Evolutionary conservation across 2,113 vertebrate genomes (phyloP).

Genomic region (Hiodon alosoides): DNA sequence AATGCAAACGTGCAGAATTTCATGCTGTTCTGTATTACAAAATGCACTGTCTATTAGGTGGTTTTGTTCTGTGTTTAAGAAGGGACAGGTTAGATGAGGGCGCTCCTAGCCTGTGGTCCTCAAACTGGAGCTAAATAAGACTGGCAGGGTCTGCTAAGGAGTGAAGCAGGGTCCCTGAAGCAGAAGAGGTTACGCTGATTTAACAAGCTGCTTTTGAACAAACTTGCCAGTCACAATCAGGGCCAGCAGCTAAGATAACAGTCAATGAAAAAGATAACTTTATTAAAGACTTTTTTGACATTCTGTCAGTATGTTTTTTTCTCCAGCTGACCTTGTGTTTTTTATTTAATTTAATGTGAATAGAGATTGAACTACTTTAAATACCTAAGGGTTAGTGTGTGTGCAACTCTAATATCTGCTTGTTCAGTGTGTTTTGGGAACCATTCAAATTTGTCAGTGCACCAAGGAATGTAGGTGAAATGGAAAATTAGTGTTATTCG

Average conservation of each 20-base stretch:
- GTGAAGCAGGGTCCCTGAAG: not conserved
- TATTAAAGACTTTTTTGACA: not conserved
- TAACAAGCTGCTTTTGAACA: constrained; percentile 4
- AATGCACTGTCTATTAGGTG: not conserved
- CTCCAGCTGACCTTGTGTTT: not conserved
- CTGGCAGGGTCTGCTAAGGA: not conserved
- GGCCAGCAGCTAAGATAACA: not conserved
- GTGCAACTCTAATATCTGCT: too few species aligned
- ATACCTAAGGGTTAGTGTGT: not conserved
- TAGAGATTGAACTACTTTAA: not conserved
- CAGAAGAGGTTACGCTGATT: not conserved
- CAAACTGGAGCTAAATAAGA: not conserved
- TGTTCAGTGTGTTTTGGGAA: not conserved
- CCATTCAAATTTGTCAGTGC: not conserved
- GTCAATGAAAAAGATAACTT: not conserved
- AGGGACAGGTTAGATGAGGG: not conserved
- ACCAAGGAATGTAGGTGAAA: not conserved
- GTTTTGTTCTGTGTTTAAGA: not conserved
- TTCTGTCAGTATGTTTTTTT: too few species aligned
- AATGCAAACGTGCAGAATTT: not conserved
- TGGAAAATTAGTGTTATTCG: not conserved
- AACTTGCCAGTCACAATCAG: not conserved
- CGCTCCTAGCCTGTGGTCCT: not conserved
- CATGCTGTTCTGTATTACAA: not conserved
- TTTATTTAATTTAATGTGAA: not conserved